phyloP scores from a whole-genome alignment of 2,888 invertebrate genomes.

The Subacronicta megacephala region DNA sequence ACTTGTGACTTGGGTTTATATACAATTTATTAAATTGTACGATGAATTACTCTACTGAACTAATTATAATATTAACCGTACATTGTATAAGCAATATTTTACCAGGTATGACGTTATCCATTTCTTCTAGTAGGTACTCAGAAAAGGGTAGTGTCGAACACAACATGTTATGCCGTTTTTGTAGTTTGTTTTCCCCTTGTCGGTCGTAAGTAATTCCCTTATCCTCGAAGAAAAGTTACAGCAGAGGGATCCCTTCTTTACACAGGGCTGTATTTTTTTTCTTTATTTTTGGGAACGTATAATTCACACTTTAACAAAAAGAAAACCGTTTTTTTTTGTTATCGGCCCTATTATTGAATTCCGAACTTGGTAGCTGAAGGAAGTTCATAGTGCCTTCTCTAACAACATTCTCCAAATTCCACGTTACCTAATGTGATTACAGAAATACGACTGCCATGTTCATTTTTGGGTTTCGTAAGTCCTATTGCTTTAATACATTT shows the following conservation, averaged over 20 bases:
- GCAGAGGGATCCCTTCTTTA: conserved; percentile 75
- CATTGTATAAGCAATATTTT: conserved; percentile 22
- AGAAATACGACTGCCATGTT: conserved; percentile 61
- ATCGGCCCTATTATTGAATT: conserved; percentile 83
- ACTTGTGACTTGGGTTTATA: conserved; percentile 8
- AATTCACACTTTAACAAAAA: conserved; percentile 82
- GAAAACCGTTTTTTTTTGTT: conserved; percentile 73
- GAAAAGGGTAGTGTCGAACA: conserved; percentile 69
- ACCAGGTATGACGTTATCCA: conserved; percentile 30
- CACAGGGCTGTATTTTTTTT: conserved; percentile 72
- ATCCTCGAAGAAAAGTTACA: conserved; percentile 80
- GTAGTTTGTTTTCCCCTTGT: conserved; percentile 81
- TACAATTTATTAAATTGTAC: conserved; percentile 26
- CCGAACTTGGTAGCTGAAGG: conserved; percentile 74
- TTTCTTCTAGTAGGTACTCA: conserved; percentile 35
- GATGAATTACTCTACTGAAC: conserved; percentile 18
- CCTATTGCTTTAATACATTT: conserved; percentile 54
- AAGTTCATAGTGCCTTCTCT: conserved; percentile 75
- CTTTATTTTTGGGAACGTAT: conserved; percentile 77
- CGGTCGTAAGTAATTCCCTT: conserved; percentile 82
- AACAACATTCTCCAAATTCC: conserved; percentile 77
- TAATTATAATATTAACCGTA: conserved; percentile 10
- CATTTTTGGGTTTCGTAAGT: conserved; percentile 58
- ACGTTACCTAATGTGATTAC: conserved; percentile 72
- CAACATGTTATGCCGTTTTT: conserved; percentile 78